Conservation (phyloP, 2,888 invertebrate species). For the Spilarctia lutea region DNA sequence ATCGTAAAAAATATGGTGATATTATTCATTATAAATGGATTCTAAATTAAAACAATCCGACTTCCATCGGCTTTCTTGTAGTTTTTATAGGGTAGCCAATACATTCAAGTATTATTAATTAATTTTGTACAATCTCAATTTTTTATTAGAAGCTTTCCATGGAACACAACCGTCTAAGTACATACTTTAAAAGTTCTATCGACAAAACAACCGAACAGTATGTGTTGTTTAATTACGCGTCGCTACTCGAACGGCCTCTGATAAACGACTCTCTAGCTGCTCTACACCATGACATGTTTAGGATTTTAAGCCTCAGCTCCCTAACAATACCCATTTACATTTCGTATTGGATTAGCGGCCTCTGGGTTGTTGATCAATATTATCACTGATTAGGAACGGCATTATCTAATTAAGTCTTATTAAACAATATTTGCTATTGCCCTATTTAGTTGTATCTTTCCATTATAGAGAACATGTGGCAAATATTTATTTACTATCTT, state of each 20-base stretch:
- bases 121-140: no score
- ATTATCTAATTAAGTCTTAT: neutral
- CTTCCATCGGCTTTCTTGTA: no score
- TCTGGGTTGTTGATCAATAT: conserved; percentile 4
- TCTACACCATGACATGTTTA: conserved; percentile 75
- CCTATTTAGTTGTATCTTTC: neutral
- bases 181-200: neutral
- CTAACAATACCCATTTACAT: conserved; percentile 68
- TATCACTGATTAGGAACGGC: conserved; percentile 3
- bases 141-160: no score
- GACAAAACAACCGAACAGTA: conserved; percentile 25
- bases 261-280: conserved; percentile 78
- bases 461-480: neutral
- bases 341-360: conserved; percentile 49
- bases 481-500: no score
- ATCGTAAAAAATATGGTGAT: no score
- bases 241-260: conserved; percentile 76
- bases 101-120: no score
- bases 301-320: conserved; percentile 67
- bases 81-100: no score
- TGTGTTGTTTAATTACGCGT: conserved; percentile 79
- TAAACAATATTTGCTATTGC: neutral
- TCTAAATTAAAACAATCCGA: no score
- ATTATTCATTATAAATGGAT: no score
- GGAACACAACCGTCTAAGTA: no score